Percentiles rank a stretch among this genome's conserved stretches.
phyloP scores from a whole-genome alignment of 2,888 invertebrate species.

The Troilus luridus region DNA sequence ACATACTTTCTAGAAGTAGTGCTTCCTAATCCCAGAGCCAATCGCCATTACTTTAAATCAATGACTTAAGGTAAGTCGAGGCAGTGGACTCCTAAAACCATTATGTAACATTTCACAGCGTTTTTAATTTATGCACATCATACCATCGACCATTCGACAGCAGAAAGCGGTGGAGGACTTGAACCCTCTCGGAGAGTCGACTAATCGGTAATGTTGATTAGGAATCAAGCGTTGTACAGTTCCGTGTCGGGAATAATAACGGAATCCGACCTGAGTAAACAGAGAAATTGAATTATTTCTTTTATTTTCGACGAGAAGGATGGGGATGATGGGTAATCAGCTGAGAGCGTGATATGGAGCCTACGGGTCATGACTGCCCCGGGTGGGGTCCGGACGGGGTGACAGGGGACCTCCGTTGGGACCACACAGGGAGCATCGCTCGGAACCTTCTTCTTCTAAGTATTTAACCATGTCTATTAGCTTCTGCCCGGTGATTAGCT shows the following conservation, averaged over 20 bases:
- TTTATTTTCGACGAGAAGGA: background rate
- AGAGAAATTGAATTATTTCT: constrained; percentile 28
- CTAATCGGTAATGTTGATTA: background rate
- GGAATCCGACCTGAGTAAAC: background rate
- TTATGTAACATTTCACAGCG: too few relatives aligned
- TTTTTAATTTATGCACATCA: too few relatives aligned
- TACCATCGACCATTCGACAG: background rate
- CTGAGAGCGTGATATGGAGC: constrained; percentile 12
- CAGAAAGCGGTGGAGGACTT: background rate
- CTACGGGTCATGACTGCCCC: constrained; percentile 41
- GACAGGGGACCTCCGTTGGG: constrained; percentile 20
- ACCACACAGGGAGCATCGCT: background rate
- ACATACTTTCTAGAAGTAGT: too few relatives aligned
- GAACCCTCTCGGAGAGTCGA: background rate
- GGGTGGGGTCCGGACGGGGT: constrained; percentile 26
- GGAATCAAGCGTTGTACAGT: background rate
- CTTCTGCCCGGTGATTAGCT: background rate
- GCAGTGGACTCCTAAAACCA: too few relatives aligned
- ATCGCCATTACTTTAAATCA: too few relatives aligned
- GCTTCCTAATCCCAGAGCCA: too few relatives aligned
- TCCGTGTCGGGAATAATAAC: background rate
- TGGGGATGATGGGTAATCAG: constrained; percentile 12
- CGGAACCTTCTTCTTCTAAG: background rate
- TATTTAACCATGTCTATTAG: constrained; percentile 38
- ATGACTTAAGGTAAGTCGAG: too few relatives aligned